Conservation (phyloP, 1,140 invertebrate genomes). For the Drosophila kikkawai region DNA sequence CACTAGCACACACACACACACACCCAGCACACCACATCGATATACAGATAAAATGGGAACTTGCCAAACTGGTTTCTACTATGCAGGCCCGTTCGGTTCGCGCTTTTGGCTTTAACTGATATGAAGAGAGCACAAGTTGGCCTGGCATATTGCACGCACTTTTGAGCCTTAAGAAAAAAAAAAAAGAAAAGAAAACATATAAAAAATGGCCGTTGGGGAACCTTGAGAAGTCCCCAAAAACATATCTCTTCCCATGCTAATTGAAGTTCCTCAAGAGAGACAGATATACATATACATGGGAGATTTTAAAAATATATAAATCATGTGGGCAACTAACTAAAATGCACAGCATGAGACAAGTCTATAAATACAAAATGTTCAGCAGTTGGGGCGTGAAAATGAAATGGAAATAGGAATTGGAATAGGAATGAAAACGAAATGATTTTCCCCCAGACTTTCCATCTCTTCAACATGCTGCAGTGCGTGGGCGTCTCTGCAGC, state of each 20-base stretch:
- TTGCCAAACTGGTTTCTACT: constrained; percentile 76
- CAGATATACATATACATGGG: neutral
- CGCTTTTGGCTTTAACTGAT: constrained; percentile 75
- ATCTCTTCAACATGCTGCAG: constrained; percentile 54
- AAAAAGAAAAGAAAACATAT: constrained; percentile 30
- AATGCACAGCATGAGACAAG: constrained; percentile 84
- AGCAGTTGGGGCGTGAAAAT: constrained; percentile 68
- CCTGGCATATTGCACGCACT: constrained; percentile 73
- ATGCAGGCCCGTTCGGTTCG: constrained; percentile 70
- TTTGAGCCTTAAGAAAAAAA: constrained; percentile 2
- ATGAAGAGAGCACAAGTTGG: constrained; percentile 56
- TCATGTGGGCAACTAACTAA: constrained; percentile 80
- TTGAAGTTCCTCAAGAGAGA: constrained; percentile 44
- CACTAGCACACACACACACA: constrained; percentile 46
- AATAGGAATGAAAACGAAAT: constrained; percentile 47
- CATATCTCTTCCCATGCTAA: constrained; percentile 36
- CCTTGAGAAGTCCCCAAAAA: constrained; percentile 27
- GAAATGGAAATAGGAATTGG: constrained; percentile 27
- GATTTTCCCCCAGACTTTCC: constrained; percentile 43
- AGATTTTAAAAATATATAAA: constrained; percentile 84
- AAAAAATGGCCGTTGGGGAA: constrained; percentile 67
- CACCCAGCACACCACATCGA: constrained; percentile 8
- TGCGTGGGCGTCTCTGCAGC: constrained; percentile 78
- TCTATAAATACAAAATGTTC: constrained; percentile 73
- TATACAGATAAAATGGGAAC: constrained; percentile 51